These are phyloP conservation scores for Drosophila crucigera DNA, from an alignment of 2,888 invertebrate species.

Conservation along the genomic window DNA sequence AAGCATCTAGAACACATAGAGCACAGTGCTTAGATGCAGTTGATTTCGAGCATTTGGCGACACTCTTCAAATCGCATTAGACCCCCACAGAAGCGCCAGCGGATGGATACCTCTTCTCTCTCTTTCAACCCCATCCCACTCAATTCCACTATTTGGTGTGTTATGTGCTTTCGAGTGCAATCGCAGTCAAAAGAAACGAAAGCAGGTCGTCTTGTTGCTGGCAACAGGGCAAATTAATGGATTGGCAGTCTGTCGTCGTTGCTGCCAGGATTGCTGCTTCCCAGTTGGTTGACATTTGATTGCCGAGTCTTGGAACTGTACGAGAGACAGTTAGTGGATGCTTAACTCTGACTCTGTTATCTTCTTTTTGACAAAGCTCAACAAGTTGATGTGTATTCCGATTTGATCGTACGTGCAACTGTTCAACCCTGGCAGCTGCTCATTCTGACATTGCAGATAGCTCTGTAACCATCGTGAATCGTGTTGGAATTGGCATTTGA, in stretches of 20 bases:
- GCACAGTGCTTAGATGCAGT: conserved; percentile 68
- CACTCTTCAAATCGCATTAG: conserved; percentile 78
- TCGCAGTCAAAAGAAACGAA: conserved; percentile 24
- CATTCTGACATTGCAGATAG: conserved; percentile 8
- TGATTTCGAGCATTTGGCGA: conserved; percentile 71
- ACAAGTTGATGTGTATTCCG: conserved; percentile 35
- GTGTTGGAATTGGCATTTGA: conserved; percentile 27
- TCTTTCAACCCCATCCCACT: not conserved
- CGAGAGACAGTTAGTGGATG: conserved; percentile 24
- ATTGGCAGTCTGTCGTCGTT: conserved; percentile 54
- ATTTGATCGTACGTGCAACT: conserved; percentile 37
- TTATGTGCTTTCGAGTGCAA: conserved; percentile 53
- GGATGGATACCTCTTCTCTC: not conserved
- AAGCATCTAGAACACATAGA: conserved; percentile 41
- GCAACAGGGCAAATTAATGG: conserved; percentile 71
- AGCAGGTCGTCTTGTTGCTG: conserved; percentile 38
- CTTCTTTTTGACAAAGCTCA: conserved; percentile 31
- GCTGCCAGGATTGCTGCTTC: not conserved
- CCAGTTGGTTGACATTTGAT: conserved; percentile 52
- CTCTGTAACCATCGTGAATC: conserved; percentile 10
- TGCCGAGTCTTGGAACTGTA: conserved; percentile 41
- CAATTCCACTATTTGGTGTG: conserved; percentile 22
- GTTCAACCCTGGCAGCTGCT: conserved; percentile 13
- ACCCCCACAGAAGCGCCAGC: conserved; percentile 22
- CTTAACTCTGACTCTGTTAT: conserved; percentile 14